phyloP scores from a whole-genome alignment of 2,888 invertebrate genomes.

The Trilocha varians region DNA sequence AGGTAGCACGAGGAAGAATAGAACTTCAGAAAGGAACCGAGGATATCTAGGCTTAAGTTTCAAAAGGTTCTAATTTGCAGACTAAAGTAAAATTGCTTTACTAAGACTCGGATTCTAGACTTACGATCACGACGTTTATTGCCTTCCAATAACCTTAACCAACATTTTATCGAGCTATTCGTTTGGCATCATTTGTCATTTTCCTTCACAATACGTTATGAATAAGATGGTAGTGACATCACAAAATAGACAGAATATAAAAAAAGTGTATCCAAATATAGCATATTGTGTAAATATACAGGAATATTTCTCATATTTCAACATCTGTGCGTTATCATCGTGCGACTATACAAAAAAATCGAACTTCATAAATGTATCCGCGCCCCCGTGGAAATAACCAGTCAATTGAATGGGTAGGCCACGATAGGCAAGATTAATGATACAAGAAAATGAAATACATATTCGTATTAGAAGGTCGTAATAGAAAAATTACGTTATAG shows the following conservation, averaged over 20 bases:
- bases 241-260: conserved; percentile 3
- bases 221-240: conserved; percentile 4
- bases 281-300: conserved; percentile 4
- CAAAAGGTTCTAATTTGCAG: no score
- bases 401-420: conserved; percentile 39
- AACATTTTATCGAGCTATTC: no score
- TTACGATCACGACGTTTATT: no score
- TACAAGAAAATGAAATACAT: conserved; percentile 29
- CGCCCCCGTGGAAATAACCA: conserved; percentile 32
- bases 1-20: no score
- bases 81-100: no score
- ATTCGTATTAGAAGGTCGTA: conserved; percentile 21
- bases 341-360: conserved; percentile 23
- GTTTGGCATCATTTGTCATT: not conserved
- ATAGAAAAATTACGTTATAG: conserved; percentile 5
- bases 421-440: conserved; percentile 46
- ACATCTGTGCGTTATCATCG: conserved; percentile 19
- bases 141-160: no score
- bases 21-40: no score
- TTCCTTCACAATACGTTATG: not conserved
- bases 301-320: conserved; percentile 18
- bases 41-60: no score
- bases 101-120: no score
- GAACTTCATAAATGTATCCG: conserved; percentile 34
- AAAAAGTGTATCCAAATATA: not conserved